phyloP scores from a whole-genome alignment of 1,140 invertebrate species.

The Acromyrmex charruanus region DNA sequence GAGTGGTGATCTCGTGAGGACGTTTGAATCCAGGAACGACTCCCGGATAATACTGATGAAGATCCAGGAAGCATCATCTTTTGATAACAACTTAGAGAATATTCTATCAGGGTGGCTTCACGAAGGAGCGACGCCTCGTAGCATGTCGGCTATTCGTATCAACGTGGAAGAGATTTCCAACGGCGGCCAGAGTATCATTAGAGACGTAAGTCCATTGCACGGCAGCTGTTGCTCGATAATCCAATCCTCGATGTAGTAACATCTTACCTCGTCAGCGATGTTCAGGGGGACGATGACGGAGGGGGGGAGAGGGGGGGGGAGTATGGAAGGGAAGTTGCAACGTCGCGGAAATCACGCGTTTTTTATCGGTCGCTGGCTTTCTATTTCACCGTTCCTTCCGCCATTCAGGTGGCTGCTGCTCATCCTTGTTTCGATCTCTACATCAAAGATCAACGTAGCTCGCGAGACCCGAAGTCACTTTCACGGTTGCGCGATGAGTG shows the following conservation, averaged over 20 bases:
- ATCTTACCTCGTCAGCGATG: background rate
- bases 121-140: constrained; percentile 49
- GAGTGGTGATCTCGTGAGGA: constrained; percentile 58
- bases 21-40: background rate
- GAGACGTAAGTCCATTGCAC: constrained; percentile 76
- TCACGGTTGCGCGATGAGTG: constrained; percentile 40
- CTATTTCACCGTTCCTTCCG: constrained; percentile 72
- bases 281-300: no score
- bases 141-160: constrained; percentile 79
- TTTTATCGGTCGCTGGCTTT: constrained; percentile 62
- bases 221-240: constrained; percentile 9
- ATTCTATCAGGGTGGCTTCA: constrained; percentile 41
- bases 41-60: constrained; percentile 45
- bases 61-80: constrained; percentile 36
- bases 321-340: background rate
- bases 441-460: constrained; percentile 29
- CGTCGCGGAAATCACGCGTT: constrained; percentile 62
- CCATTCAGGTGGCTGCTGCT: constrained; percentile 43
- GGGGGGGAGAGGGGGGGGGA: background rate
- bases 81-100: background rate
- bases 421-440: constrained; percentile 51
- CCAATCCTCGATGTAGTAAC: background rate
- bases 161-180: constrained; percentile 76
- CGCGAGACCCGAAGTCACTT: constrained; percentile 58
- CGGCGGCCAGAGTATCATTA: constrained; percentile 69